Base-by-base conservation (phyloP, 2,797 vertebrate species). In the Bucorvus abyssinicus region DNA sequence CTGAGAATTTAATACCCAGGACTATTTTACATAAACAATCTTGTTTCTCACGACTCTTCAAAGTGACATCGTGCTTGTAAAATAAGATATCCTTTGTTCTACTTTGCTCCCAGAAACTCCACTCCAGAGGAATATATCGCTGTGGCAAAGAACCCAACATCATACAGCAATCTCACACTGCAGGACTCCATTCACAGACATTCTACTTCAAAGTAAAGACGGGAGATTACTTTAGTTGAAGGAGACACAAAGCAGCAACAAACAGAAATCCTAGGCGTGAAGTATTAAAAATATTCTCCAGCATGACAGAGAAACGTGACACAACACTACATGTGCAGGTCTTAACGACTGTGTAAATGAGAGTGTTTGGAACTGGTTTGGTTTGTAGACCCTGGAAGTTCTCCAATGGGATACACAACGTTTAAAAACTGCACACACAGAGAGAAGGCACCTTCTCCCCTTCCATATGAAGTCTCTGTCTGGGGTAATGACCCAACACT, bases 41-140 rank as follows among this genome's bases (percentile, higher is more conserved):
- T 53, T 50, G 18, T 55, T 87, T 64, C 74, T 77, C 45, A 45
- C 1, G 2, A 26, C 14, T 70, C 44, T 83, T 67, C 49, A 27
- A 45, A 87, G 29, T 29, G 36, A 36, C 12, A 2, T 7, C 0
- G 0, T 34, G 17, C 15, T 44, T 69, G 36, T n/a, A 53, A 56
- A 82, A 67, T 29, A 29, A 59, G 14, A 40, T 24, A 18, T 14
- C 9, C 14, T 52, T n/a, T 68, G 10, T 22, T 84, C 23, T 18
- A 6, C 29, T 60, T 47, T 60, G 38, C 21, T 73, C 32, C 30
- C 27, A 55, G n/a, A 65, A 73, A n/a, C 55, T 81, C 36, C 7
- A 17, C 23, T 27, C 40, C 10, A 3, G 64, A 64, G 36, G 26
- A 36, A 12, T 9, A 9, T 10, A 45, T 16, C 0, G 0, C 27